Base-by-base conservation (phyloP, 2,797 vertebrate genomes). In the Coranthus polyacanthus region DNA sequence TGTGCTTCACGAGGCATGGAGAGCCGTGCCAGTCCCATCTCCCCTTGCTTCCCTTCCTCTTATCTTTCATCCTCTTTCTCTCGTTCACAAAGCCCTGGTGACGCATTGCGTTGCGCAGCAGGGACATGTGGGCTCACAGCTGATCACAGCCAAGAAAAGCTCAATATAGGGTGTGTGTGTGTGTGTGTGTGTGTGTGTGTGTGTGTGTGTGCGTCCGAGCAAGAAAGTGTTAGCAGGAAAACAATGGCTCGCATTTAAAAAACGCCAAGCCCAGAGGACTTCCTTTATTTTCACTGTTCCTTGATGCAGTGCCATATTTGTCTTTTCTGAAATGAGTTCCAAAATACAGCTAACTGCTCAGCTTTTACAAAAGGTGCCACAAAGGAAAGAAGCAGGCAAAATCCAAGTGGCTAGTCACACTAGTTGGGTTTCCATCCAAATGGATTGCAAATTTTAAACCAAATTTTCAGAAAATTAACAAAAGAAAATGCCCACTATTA, bases 121-220 rank as follows among this genome's bases (percentile, higher is more conserved):
- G 79, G 72, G 79, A 84, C 85, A 86, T 88, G 88, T 85, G 88
- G 87, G 47, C 75, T 62, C 56, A 53, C 63, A 71, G 85, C 79
- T 80, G 67, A 56, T 47, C 74, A 15, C 43, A 79, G 83, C 85
- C 85, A 81, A 74, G 71, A 78, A 72, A 69, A 80, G 62, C 75
- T 62, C 70, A 82, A 70, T 64, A 46, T 64, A 60, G n/a, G 38
- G 22, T 60, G 39, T 54, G 34, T 54, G 42, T 72, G 42, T 54
- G 34, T 53, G n/a, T n/a, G n/a, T n/a, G n/a, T n/a, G n/a, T n/a
- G n/a, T n/a, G n/a, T n/a, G n/a, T n/a, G n/a, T n/a, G n/a, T n/a
- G n/a, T n/a, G n/a, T n/a, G n/a, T 17, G 70, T 49, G 62, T 71
- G 62, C 52, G 21, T 55, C 22, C 3, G 18, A 44, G 76, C n/a